Percentiles rank a stretch among this genome's conserved stretches.
Evolutionary conservation across 2,113 vertebrate species (phyloP).

Genomic region (Penelope pileata): DNA sequence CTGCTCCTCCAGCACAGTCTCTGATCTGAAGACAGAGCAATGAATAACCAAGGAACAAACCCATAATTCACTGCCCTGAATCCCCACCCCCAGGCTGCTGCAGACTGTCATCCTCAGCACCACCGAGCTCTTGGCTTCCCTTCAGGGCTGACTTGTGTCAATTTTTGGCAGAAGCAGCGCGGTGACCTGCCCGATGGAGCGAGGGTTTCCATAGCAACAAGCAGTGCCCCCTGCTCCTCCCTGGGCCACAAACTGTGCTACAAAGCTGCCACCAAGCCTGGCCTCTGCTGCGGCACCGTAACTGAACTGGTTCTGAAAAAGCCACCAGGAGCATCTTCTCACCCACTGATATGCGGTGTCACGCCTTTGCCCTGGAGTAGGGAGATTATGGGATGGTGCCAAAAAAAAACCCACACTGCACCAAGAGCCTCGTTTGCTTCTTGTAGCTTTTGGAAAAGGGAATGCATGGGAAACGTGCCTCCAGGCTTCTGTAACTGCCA

Average conservation of each 20-base stretch:
- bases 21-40: neutral
- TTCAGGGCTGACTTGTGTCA: neutral
- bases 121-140: neutral
- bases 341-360: rapidly evolving
- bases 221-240: neutral
- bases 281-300: rapidly evolving
- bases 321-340: neutral
- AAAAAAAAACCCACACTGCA: neutral
- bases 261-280: neutral
- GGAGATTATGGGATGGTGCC: neutral
- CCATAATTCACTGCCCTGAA: neutral
- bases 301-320: neutral
- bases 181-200: neutral
- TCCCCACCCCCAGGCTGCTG: neutral
- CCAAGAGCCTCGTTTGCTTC: neutral
- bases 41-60: neutral
- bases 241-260: neutral
- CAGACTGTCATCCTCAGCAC: neutral
- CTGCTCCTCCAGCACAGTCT: neutral
- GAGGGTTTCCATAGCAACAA: neutral
- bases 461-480: neutral
- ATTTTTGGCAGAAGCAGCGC: neutral
- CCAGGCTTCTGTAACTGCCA: neutral
- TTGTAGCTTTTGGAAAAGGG: neutral
- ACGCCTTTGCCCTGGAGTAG: neutral